These are phyloP conservation scores for Meloidogyne floridensis DNA, from an alignment of 1,140 invertebrate genomes.

Conservation along the genomic window DNA sequence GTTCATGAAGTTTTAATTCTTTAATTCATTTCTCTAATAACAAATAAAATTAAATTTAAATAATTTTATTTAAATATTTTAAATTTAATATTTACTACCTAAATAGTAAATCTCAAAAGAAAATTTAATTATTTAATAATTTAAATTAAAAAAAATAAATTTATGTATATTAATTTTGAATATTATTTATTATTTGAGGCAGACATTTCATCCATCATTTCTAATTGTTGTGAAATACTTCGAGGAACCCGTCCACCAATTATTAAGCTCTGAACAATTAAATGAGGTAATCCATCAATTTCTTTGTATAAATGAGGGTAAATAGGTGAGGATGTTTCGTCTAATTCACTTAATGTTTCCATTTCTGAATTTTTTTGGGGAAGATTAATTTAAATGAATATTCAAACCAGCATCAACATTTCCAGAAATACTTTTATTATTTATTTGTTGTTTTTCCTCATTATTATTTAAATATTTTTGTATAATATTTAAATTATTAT, in stretches of 20 bases:
- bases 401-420: background rate
- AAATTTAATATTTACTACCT: no score
- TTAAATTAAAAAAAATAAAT: no score
- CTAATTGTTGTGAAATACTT: slow-evolving; percentile 29
- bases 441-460: background rate
- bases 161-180: no score
- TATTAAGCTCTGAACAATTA: background rate
- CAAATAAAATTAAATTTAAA: no score
- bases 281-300: background rate
- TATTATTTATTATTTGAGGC: background rate
- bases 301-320: slow-evolving; percentile 14
- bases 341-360: background rate
- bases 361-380: background rate
- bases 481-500: background rate
- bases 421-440: slow-evolving; percentile 6
- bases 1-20: no score
- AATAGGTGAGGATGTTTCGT: background rate
- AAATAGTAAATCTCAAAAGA: no score
- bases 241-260: slow-evolving; percentile 17
- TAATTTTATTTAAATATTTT: no score
- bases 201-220: slow-evolving; percentile 20
- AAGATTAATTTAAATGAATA: background rate
- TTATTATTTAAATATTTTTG: background rate
- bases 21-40: no score
- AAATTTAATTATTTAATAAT: no score